Conservation (phyloP, 2,113 vertebrate species). For the Ochotona curzoniae region DNA sequence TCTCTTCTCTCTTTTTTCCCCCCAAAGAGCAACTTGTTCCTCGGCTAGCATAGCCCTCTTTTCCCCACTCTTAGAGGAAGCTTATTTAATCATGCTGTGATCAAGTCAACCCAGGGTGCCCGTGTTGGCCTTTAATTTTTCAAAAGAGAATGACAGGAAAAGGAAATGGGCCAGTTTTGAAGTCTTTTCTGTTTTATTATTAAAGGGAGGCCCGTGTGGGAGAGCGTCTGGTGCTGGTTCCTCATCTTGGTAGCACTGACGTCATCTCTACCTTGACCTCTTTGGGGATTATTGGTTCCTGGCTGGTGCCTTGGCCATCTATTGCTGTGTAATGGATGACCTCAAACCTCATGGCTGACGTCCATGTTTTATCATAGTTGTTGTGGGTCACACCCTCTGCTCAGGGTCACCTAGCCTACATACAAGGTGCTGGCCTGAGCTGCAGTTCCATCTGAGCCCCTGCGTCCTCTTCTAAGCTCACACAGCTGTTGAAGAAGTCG, state of each 20-base stretch:
- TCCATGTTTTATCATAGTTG: not conserved
- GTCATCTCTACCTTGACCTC: not conserved
- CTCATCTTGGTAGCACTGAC: not conserved
- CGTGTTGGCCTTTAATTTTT: constrained; percentile 30
- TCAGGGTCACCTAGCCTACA: not conserved
- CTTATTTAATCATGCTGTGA: constrained; percentile 29
- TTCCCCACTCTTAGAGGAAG: constrained; percentile 10
- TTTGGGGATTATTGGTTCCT: not conserved
- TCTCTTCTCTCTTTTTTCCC: not conserved
- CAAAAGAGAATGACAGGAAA: constrained; percentile 42
- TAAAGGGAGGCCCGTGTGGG: not conserved
- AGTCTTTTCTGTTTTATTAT: constrained; percentile 35
- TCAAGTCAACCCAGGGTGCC: constrained; percentile 16
- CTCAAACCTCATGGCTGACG: not conserved
- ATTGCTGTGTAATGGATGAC: not conserved
- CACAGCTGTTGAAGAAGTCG: not conserved
- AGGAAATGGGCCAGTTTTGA: constrained; percentile 63
- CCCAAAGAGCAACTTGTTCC: constrained; percentile 55
- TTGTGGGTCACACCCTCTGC: not conserved
- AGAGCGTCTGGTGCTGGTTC: not conserved
- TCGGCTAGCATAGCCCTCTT: not conserved
- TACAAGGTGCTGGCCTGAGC: not conserved
- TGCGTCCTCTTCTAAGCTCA: not conserved
- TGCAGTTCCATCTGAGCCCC: not conserved
- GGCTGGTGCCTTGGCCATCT: not conserved